These are phyloP conservation scores for Tiaroga cobitis DNA, from an alignment of 2,797 vertebrate genomes.

Conservation along the genomic window DNA sequence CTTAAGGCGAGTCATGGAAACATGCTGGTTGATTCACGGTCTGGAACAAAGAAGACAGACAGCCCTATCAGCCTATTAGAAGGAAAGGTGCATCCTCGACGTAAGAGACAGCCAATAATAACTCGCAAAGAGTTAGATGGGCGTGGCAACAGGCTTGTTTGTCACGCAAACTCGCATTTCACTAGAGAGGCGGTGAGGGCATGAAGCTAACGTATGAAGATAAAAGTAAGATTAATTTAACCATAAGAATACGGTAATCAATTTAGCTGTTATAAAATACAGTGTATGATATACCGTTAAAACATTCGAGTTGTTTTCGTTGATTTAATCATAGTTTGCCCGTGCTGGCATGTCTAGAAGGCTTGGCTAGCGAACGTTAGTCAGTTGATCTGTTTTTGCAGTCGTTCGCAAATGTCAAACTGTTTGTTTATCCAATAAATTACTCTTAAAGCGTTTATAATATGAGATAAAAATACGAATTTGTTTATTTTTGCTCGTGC, in stretches of 20 bases:
- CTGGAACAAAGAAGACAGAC: neutral
- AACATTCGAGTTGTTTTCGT: neutral
- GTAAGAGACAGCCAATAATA: slow-evolving; percentile 38
- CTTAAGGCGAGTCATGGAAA: neutral
- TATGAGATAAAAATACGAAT: neutral
- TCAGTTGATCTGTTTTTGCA: slow-evolving; percentile 16
- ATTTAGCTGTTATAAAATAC: neutral
- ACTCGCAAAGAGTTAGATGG: neutral
- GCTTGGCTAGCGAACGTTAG: slow-evolving; percentile 5
- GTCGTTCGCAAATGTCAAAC: slow-evolving; percentile 42
- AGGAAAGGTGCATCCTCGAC: neutral
- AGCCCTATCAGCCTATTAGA: neutral
- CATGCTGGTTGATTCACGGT: neutral
- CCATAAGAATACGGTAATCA: neutral
- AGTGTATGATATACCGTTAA: neutral
- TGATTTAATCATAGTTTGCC: neutral
- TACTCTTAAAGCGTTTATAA: neutral
- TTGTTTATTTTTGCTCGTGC: neutral
- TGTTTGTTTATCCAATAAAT: neutral
- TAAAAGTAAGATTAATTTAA: slow-evolving; percentile 17
- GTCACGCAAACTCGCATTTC: neutral
- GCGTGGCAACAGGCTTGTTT: slow-evolving; percentile 4
- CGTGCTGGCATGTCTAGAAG: neutral
- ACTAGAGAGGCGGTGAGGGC: slow-evolving; percentile 14
- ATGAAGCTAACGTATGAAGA: slow-evolving; percentile 29